These are phyloP conservation scores for Xiphophorus couchianus DNA, from an alignment of 2,113 vertebrate species.

Conservation along the genomic window DNA sequence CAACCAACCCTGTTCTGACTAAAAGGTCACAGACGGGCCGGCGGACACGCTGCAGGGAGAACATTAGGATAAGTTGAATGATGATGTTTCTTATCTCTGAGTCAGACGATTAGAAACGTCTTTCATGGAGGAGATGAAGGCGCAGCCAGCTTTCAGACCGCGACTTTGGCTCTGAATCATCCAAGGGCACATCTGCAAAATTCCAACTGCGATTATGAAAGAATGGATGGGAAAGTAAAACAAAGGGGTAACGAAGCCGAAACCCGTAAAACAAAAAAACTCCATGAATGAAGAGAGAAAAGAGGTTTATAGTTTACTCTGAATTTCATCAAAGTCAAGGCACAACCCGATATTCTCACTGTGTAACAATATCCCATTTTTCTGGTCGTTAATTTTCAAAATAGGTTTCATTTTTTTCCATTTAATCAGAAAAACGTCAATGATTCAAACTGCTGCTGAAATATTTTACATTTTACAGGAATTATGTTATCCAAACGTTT, in stretches of 20 bases:
- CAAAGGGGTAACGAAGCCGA: slow-evolving; percentile 11
- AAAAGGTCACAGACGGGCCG: slow-evolving; percentile 56
- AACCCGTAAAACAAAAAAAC: background rate
- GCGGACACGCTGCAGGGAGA: slow-evolving; percentile 37
- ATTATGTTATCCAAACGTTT: no score
- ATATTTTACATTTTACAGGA: no score
- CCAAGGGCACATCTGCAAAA: slow-evolving; percentile 53
- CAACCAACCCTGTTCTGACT: slow-evolving; percentile 36
- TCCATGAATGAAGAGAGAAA: background rate
- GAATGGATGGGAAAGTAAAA: slow-evolving; percentile 35
- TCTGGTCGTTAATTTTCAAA: no score
- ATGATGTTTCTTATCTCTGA: slow-evolving; percentile 68
- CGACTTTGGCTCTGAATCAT: slow-evolving; percentile 60
- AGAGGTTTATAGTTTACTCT: background rate
- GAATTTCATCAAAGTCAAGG: no score
- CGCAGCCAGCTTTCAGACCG: slow-evolving; percentile 26
- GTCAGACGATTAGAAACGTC: slow-evolving; percentile 67
- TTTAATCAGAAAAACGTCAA: no score
- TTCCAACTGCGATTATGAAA: slow-evolving; percentile 25
- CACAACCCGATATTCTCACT: no score
- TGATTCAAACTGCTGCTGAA: no score
- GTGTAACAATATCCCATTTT: no score
- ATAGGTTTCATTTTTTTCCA: no score
- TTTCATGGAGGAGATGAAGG: slow-evolving; percentile 49
- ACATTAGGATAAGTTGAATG: slow-evolving; percentile 53